Evolutionary conservation across 2,797 vertebrate genomes (phyloP).

Genomic region (Xenopus petersii): DNA sequence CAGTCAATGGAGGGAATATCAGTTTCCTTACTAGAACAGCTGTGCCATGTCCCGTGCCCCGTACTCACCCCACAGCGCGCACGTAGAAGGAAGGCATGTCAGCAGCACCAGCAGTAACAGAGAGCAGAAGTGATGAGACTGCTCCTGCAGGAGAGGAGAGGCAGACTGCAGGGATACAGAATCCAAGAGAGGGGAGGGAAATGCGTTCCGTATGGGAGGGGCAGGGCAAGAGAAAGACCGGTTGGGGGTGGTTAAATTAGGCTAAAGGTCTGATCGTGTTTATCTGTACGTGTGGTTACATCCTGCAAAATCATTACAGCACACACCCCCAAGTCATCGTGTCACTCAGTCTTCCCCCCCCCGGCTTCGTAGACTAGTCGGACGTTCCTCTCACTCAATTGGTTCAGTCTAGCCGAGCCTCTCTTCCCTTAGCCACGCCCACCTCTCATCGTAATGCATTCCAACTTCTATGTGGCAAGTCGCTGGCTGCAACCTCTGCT

Average conservation of each 20-base stretch:
- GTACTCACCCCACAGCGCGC: conserved; percentile 36
- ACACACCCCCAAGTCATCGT: conserved; percentile 29
- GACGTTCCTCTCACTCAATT: conserved; percentile 10
- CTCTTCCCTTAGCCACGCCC: conserved; percentile 6
- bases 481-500: not conserved
- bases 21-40: too few species aligned
- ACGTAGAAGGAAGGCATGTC: conserved; percentile 44
- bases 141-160: conserved; percentile 17
- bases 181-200: conserved; percentile 11
- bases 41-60: too few species aligned
- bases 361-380: conserved; percentile 33
- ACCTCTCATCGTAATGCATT: not conserved
- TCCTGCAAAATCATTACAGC: conserved; percentile 17
- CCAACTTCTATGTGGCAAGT: not conserved
- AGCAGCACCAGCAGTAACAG: not conserved
- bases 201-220: conserved; percentile 13
- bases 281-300: conserved; percentile 25
- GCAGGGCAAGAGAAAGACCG: not conserved
- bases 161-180: conserved; percentile 18
- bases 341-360: conserved; percentile 21
- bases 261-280: conserved; percentile 24
- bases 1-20: too few species aligned
- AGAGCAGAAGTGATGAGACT: not conserved
- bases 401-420: conserved; percentile 19
- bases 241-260: conserved; percentile 20